phyloP scores from a whole-genome alignment of 2,888 invertebrate species.

The Acanthosepion lycidas region DNA sequence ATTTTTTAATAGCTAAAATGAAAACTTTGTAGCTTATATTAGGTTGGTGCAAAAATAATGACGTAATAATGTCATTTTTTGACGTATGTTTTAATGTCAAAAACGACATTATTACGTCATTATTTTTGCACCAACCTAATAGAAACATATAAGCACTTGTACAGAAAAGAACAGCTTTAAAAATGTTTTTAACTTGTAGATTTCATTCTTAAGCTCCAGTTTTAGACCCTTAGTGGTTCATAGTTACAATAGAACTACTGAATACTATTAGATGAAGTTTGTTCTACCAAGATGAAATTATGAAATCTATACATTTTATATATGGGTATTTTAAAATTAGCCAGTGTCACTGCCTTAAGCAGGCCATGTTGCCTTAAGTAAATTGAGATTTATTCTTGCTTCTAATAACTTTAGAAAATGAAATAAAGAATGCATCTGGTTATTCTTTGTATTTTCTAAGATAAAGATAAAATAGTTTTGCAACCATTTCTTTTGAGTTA shows the following conservation, averaged over 20 bases:
- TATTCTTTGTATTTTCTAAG: neutral
- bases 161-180: neutral
- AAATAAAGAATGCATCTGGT: neutral
- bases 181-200: neutral
- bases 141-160: neutral
- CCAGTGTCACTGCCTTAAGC: conserved; percentile 33
- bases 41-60: too few relatives aligned
- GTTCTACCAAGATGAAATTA: neutral
- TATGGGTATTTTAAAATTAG: neutral
- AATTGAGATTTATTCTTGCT: neutral
- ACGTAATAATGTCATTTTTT: too few relatives aligned
- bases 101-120: too few relatives aligned
- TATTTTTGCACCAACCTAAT: too few relatives aligned
- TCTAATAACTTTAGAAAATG: neutral
- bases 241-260: neutral
- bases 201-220: neutral
- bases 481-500: neutral
- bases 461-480: neutral
- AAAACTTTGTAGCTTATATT: neutral
- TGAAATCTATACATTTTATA: neutral
- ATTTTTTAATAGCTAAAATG: too few relatives aligned
- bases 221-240: neutral
- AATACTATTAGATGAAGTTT: neutral
- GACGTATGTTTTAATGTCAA: too few relatives aligned
- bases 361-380: neutral